These are phyloP conservation scores for Falcaria lacertinaria DNA, from an alignment of 2,888 invertebrate genomes.

Conservation along the genomic window DNA sequence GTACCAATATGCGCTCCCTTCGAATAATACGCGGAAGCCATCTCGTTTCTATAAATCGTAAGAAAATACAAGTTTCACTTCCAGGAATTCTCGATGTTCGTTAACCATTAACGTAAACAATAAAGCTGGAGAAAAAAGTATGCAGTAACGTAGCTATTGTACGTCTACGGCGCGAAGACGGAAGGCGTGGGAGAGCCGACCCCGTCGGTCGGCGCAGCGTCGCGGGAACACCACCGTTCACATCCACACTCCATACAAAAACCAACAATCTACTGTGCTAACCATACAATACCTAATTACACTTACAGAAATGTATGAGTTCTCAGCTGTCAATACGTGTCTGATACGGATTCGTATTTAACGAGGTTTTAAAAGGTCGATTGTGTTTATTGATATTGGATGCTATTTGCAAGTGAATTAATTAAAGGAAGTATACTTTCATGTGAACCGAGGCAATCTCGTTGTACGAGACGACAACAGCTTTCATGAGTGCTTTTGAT, in stretches of 20 bases:
- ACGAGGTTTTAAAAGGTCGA: slow-evolving; percentile 24
- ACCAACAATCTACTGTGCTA: slow-evolving; percentile 24
- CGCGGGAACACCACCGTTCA: slow-evolving; percentile 62
- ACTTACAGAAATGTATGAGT: slow-evolving; percentile 6
- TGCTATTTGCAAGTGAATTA: slow-evolving; percentile 32
- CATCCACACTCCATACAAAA: slow-evolving; percentile 33
- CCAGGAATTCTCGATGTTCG: slow-evolving; percentile 61
- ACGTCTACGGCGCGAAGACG: slow-evolving; percentile 55
- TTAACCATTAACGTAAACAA: slow-evolving; percentile 60
- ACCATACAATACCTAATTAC: slow-evolving; percentile 21
- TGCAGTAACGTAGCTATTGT: slow-evolving; percentile 66
- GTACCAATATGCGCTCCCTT: slow-evolving; percentile 31
- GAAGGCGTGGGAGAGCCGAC: slow-evolving; percentile 69
- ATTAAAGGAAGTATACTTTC: slow-evolving; percentile 38
- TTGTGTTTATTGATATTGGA: slow-evolving; percentile 36
- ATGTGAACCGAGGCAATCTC: slow-evolving; percentile 29
- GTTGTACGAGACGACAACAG: slow-evolving; percentile 16
- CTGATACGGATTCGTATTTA: slow-evolving; percentile 26
- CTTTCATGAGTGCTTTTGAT: slow-evolving; percentile 41
- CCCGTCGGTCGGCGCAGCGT: slow-evolving; percentile 40
- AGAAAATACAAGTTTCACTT: slow-evolving; percentile 63
- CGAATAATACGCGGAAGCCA: slow-evolving; percentile 65
- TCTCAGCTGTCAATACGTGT: slow-evolving; percentile 1
- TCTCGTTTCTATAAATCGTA: slow-evolving; percentile 49
- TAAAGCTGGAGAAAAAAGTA: slow-evolving; percentile 59